phyloP scores from a whole-genome alignment of 1,140 invertebrate species.

The Heliconius himera region DNA sequence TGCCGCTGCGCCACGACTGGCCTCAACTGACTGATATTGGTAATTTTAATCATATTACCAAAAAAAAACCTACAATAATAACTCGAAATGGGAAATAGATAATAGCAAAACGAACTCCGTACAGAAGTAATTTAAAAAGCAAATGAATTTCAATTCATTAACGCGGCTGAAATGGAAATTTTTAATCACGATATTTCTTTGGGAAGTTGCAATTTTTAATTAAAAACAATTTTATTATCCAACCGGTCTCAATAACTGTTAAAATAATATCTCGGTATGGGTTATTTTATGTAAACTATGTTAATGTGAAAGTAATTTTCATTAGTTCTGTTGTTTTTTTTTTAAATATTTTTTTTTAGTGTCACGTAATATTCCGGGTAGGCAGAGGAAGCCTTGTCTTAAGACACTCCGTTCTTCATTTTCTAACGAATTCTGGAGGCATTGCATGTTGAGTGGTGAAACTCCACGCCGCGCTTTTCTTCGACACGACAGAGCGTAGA shows the following conservation, averaged over 20 bases:
- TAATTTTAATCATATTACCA: not conserved
- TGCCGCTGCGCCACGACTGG: too few species aligned
- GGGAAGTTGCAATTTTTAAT: conserved; percentile 6
- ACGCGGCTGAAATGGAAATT: conserved; percentile 9
- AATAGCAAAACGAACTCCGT: not conserved
- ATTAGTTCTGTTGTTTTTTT: not conserved
- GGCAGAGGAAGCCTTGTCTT: too few species aligned
- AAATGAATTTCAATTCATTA: conserved; percentile 11
- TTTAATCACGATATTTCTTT: conserved; percentile 13
- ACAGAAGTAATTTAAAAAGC: conserved; percentile 9
- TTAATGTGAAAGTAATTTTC: not conserved
- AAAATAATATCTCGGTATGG: conserved; percentile 1
- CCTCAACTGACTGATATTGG: too few species aligned
- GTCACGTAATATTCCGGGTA: too few species aligned
- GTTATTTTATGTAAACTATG: not conserved
- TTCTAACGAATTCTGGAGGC: too few species aligned
- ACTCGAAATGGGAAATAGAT: not conserved
- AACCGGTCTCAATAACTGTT: conserved; percentile 4
- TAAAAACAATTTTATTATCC: conserved; percentile 14
- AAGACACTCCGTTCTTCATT: too few species aligned
- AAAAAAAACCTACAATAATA: not conserved
- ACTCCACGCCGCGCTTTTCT: too few species aligned
- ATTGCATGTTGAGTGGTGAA: too few species aligned
- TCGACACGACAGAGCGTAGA: too few species aligned
- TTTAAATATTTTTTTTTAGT: not conserved